Evolutionary conservation across 2,888 invertebrate genomes (phyloP), one percentile per base, ranked within the genome.

Genomic region (Tenthredo notha): DNA sequence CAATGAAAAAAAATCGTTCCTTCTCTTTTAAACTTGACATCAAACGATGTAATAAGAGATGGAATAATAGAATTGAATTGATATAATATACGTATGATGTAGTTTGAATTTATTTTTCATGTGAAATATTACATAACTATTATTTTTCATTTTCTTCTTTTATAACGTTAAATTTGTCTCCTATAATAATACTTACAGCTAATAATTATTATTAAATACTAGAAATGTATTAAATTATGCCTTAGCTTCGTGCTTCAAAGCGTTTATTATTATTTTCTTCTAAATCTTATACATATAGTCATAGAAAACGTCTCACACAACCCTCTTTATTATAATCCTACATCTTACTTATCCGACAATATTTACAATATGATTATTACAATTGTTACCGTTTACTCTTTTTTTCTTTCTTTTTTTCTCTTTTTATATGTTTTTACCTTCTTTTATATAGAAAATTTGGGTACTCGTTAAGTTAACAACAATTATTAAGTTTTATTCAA

Each of bases 141-240:
- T 25, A 10, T n/a, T 40, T 25, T 40, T 40, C 40, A 37, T 37
- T 72, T 21, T 54, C 33, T 54, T 78, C 10, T 37, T 54, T 78
- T 37, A 21, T 80, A 15, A 21, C 12, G 33, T 9, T 80, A 61
- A 58, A 54, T 54, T 78, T 78, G 18, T 78, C 54, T 18, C 33
- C 40, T 61, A 80, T 40, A 37, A 80, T 80, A 58, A 80, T 58
- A 50, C 37, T 61, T 77, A 47, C 18, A 37, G 0, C 12, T 61
- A 80, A 80, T 80, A 58, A 80, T 80, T 25, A 61, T 80, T 40
- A 61, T 80, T 80, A 40, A 58, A 80, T 61, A 80, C 78, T 61
- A 80, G 58, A 61, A 80, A 61, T 80, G 40, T 61, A 80, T 80
- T 80, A 80, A 80, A 80, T 80, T 80, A 80, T 61, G 80, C 61